Evolutionary conservation across 1,140 invertebrate species (phyloP).

Genomic region (Aplysia californica): DNA sequence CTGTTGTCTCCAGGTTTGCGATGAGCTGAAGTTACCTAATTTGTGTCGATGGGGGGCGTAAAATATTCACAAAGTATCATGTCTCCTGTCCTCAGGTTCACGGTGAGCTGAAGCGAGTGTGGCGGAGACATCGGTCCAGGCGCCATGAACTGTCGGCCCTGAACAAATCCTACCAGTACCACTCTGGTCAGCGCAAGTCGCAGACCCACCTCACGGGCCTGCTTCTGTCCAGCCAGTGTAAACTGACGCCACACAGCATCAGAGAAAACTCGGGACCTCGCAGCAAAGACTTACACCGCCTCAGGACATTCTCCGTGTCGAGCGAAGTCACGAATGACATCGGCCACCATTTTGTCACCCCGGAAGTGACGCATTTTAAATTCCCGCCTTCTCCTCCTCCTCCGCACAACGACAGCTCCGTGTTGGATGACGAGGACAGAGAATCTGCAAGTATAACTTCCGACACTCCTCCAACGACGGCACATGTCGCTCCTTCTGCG

Average conservation of each 20-base stretch:
- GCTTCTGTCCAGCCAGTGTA: neutral
- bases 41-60: neutral
- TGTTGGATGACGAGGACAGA: too few species aligned
- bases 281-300: neutral
- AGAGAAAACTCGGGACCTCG: neutral
- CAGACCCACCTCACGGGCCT: neutral
- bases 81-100: conserved; percentile 28
- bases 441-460: too few species aligned
- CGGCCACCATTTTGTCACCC: too few species aligned
- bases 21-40: neutral
- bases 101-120: conserved; percentile 32
- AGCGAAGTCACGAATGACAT: too few species aligned
- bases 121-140: conserved; percentile 30
- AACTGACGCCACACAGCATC: neutral
- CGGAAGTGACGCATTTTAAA: too few species aligned
- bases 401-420: too few species aligned
- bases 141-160: conserved; percentile 17
- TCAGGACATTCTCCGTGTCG: conserved; percentile 13
- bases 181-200: neutral
- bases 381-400: too few species aligned
- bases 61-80: neutral
- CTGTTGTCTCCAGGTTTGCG: neutral
- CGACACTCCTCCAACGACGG: too few species aligned
- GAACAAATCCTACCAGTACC: neutral
- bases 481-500: too few species aligned